phyloP scores from a whole-genome alignment of 2,113 vertebrate species.

The Tamias sibiricus region DNA sequence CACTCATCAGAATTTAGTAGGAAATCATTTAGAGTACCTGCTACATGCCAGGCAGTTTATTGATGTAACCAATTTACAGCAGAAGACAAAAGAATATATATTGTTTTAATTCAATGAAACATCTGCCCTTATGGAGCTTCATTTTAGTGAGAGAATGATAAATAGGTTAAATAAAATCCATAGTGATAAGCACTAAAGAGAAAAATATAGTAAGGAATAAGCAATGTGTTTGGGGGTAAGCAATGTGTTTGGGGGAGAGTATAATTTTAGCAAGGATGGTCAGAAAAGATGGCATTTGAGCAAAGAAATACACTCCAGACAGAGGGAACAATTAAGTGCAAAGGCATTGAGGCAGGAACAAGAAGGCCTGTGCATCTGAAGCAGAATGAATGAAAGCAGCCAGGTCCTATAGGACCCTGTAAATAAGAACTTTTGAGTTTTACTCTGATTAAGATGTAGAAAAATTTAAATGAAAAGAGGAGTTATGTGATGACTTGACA shows the following conservation, averaged over 20 bases:
- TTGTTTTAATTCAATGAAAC: background rate
- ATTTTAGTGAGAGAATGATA: slow-evolving; percentile 34
- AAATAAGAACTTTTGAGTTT: background rate
- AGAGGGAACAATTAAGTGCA: background rate
- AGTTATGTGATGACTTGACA: background rate
- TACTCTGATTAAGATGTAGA: background rate
- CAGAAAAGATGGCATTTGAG: slow-evolving; percentile 7
- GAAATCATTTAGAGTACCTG: background rate
- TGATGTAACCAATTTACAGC: background rate
- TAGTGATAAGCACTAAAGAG: background rate
- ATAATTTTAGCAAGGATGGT: background rate
- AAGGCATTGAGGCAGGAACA: background rate
- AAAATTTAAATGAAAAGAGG: background rate
- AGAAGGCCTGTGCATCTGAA: background rate
- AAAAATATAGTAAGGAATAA: background rate
- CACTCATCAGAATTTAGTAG: background rate
- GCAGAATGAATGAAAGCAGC: background rate
- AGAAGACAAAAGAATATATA: background rate
- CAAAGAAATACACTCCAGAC: background rate
- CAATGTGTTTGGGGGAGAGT: background rate
- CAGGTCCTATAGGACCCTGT: background rate
- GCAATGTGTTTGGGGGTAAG: background rate
- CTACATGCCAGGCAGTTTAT: background rate
- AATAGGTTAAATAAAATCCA: slow-evolving; percentile 13
- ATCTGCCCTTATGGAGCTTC: background rate